Evolutionary conservation across 2,888 invertebrate species (phyloP).

Genomic region (Xanthorhoe designata): DNA sequence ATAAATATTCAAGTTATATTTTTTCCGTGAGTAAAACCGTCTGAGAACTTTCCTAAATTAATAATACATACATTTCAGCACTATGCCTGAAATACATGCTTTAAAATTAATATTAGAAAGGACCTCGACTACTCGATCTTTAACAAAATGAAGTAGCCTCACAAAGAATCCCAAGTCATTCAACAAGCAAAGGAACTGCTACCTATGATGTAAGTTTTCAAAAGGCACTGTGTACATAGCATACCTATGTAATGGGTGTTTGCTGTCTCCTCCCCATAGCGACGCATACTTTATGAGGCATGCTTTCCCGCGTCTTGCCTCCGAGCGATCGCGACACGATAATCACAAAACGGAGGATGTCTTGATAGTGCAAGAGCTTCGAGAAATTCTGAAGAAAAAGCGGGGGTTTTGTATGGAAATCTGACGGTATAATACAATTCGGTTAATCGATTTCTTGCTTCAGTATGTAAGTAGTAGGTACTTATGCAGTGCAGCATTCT

Average conservation of each 20-base stretch:
- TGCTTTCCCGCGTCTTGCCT: constrained; percentile 57
- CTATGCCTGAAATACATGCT: background rate
- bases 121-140: background rate
- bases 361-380: constrained; percentile 47
- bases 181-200: constrained; percentile 27
- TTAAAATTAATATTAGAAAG: background rate
- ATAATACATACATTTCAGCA: background rate
- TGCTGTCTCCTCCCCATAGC: constrained; percentile 57
- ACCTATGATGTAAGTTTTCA: constrained; percentile 29
- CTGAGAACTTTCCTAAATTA: background rate
- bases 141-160: constrained; percentile 4
- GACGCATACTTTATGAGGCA: constrained; percentile 56
- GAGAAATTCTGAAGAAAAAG: constrained; percentile 6
- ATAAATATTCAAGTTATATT: too few relatives aligned
- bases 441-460: background rate
- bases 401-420: background rate
- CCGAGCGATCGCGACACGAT: constrained; percentile 67
- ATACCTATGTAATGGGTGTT: constrained; percentile 53
- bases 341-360: constrained; percentile 64
- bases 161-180: constrained; percentile 22
- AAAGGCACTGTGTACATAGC: constrained; percentile 30
- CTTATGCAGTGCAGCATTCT: background rate
- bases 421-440: constrained; percentile 1
- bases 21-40: too few relatives aligned
- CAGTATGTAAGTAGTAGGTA: background rate